These are phyloP conservation scores for Chloroceryle amazona DNA, from an alignment of 2,797 vertebrate genomes.

Conservation along the genomic window DNA sequence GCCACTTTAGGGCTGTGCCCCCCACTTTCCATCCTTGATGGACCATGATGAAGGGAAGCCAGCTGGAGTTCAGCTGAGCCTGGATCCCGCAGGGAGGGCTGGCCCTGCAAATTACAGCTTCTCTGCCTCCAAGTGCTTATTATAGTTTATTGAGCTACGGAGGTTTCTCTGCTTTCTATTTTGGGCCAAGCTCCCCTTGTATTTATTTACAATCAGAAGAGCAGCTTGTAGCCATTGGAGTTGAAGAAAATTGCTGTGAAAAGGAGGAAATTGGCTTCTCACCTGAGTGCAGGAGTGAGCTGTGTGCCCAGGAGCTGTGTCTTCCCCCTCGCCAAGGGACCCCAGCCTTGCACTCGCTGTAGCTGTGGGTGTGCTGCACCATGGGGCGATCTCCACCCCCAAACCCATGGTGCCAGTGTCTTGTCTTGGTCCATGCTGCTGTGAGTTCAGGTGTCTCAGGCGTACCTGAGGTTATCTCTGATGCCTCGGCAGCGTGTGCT, in stretches of 20 bases:
- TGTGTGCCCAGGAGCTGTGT: accelerated
- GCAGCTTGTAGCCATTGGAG: not conserved
- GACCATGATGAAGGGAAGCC: accelerated
- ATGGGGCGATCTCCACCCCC: accelerated
- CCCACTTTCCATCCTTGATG: not conserved
- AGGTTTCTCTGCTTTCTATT: constrained; percentile 39
- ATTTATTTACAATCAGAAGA: constrained; percentile 47
- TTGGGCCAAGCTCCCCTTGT: not conserved
- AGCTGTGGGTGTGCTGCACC: accelerated
- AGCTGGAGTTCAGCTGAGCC: accelerated
- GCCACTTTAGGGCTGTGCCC: accelerated
- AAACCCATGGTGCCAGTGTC: accelerated
- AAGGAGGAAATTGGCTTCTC: constrained; percentile 32
- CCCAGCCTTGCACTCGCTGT: not conserved
- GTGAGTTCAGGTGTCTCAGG: not conserved
- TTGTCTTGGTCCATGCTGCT: not conserved
- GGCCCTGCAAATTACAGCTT: constrained; percentile 20
- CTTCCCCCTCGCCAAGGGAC: not conserved
- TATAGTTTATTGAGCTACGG: constrained; percentile 20
- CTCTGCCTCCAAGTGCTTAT: constrained; percentile 27
- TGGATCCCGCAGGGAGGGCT: not conserved
- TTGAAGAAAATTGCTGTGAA: constrained; percentile 32
- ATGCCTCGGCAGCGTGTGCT: accelerated
- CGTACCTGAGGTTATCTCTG: not conserved
- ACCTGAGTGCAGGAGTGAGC: not conserved